Evolutionary conservation across 2,113 vertebrate species (phyloP), one percentile per base, ranked within the genome.

Genomic region (Illadopsis cleaveri): DNA sequence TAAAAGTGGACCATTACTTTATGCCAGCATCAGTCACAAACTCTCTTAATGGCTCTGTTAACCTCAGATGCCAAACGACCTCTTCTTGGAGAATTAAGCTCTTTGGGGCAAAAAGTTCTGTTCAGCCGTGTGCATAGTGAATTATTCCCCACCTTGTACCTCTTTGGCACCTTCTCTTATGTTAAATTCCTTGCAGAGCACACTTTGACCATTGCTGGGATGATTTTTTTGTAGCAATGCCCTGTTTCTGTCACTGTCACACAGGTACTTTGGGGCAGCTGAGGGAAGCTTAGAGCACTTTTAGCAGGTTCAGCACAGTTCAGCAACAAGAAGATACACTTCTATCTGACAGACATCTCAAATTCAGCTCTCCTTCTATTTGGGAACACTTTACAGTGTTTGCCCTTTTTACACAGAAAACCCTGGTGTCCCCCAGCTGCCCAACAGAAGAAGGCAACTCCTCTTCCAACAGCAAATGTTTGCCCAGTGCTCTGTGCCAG

Each of bases 41-140:
- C 13, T 20, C 37, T 22, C 17, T 6, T 18, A 53, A 4, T 9
- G 62, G 31, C 40, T 71, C 57, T 45, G 24, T 47, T 56, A 82
- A 72, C 21, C 61, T 75, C 62, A 40, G 48, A 30, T 58, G 33
- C 27, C 53, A 73, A 47, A 45, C 25, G n/a, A 58, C 27, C 9
- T 69, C 37, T 35, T 76, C 33, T 11, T 44, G 66, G 31, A 79
- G 45, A 82, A 90, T 58, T 53, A 61, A 90, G 7, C 16, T 70
- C 65, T 73, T n/a, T 14, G 30, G 19, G 40, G 17, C 48, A 82
- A 60, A 38, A 79, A 35, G 20, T 78, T 40, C 70, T 35, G 17
- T 47, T 87, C 38, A 85, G 8, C 7, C 22, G 31, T 0, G 0
- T 18, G 12, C n/a, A 65, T 0, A 31, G 15, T 21, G 70, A 90